Evolutionary conservation across 2,797 vertebrate species (phyloP).

Genomic region (Sebastes hubbsi): DNA sequence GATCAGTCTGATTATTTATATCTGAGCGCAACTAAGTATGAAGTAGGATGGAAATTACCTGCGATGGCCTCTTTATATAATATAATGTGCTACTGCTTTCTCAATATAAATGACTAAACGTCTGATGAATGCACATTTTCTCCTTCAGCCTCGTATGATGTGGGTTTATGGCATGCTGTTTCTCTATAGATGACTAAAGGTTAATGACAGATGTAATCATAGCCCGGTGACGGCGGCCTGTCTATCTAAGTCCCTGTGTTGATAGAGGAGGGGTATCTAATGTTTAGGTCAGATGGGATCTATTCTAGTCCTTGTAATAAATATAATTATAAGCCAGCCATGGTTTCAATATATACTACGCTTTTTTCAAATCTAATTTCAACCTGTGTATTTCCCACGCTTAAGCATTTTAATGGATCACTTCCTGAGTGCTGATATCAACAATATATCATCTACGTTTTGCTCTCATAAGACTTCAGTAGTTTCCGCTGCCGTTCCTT

Average conservation of each 20-base stretch:
- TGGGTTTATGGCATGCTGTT: slow-evolving; percentile 53
- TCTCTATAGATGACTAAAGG: slow-evolving; percentile 64
- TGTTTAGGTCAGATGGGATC: slow-evolving; percentile 57
- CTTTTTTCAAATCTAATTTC: slow-evolving; percentile 32
- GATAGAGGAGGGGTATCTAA: slow-evolving; percentile 42
- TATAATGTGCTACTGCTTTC: slow-evolving; percentile 22
- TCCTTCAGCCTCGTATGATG: slow-evolving; percentile 4
- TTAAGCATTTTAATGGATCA: slow-evolving; percentile 30
- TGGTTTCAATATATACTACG: slow-evolving; percentile 39
- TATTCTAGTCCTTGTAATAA: slow-evolving; percentile 58
- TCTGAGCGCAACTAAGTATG: slow-evolving; percentile 10
- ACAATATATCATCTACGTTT: slow-evolving; percentile 22
- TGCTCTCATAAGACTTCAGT: slow-evolving; percentile 39
- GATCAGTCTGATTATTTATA: slow-evolving; percentile 5
- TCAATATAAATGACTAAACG: slow-evolving; percentile 25
- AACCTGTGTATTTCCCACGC: slow-evolving; percentile 28
- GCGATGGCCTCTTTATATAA: slow-evolving; percentile 16
- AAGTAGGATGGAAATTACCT: slow-evolving; percentile 21
- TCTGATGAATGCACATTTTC: slow-evolving; percentile 8
- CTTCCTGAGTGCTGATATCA: slow-evolving; percentile 71
- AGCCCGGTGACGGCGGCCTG: slow-evolving; percentile 42
- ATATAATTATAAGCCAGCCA: slow-evolving; percentile 55
- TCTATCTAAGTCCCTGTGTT: slow-evolving; percentile 21
- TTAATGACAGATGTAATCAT: slow-evolving; percentile 60
- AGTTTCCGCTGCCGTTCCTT: slow-evolving; percentile 71